Conservation (phyloP, 2,113 vertebrate species). For the Mandrillus leucophaeus region DNA sequence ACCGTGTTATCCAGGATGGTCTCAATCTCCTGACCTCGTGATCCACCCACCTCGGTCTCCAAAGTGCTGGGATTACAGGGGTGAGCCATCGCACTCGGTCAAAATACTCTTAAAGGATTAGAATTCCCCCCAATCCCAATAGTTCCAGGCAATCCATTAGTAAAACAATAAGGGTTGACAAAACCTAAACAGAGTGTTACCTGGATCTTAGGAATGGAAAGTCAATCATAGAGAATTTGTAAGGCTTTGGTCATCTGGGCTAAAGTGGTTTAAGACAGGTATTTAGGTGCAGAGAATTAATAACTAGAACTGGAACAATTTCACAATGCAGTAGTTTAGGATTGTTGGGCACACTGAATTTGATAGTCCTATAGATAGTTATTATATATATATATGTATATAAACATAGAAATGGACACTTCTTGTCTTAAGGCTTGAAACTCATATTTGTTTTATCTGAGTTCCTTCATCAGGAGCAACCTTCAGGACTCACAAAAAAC, state of each 20-base stretch:
- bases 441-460: no score
- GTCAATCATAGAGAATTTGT: not conserved
- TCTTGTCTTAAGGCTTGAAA: no score
- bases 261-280: not conserved
- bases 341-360: not conserved
- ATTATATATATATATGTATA: no score
- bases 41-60: no score
- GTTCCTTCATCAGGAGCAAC: no score
- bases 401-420: no score
- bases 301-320: not conserved
- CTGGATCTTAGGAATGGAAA: not conserved
- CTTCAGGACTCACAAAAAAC: no score
- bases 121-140: not conserved
- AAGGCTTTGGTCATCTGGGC: not conserved
- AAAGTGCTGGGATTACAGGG: no score
- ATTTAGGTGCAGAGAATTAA: not conserved
- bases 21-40: no score
- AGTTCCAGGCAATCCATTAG: not conserved
- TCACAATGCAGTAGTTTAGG: not conserved
- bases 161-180: not conserved
- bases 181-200: not conserved
- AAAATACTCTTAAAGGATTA: not conserved
- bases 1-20: no score
- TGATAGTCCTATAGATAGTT: no score
- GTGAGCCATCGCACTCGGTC: no score